Evolutionary conservation across 2,113 vertebrate species (phyloP).

Genomic region (Phyllopteryx taeniolatus): DNA sequence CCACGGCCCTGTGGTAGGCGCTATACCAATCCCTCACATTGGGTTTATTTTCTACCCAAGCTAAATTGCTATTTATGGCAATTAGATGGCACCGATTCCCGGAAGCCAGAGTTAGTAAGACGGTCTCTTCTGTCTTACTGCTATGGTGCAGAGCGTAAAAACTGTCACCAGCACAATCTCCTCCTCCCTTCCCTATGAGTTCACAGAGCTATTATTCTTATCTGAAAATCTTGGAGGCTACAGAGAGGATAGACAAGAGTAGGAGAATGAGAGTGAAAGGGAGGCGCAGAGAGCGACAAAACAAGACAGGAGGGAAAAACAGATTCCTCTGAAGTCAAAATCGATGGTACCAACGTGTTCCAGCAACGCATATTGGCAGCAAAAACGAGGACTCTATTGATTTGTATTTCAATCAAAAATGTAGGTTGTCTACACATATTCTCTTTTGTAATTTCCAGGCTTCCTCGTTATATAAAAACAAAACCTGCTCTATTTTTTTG

Average conservation of each 20-base stretch:
- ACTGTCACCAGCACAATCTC: constrained; percentile 42
- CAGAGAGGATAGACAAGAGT: constrained; percentile 39
- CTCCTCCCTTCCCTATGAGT: constrained; percentile 28
- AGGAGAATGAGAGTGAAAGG: constrained; percentile 24
- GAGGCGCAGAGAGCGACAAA: constrained; percentile 28
- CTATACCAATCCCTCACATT: constrained; percentile 53
- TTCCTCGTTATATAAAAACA: constrained; percentile 23
- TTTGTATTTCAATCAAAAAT: constrained; percentile 60
- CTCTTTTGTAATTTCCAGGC: constrained; percentile 26
- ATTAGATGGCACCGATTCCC: constrained; percentile 54
- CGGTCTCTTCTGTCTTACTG: constrained; percentile 59
- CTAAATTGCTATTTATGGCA: constrained; percentile 65
- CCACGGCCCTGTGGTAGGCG: constrained; percentile 45
- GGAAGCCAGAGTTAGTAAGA: constrained; percentile 53
- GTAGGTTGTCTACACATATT: constrained; percentile 36
- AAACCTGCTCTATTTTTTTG: constrained; percentile 13
- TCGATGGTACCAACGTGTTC: constrained; percentile 66
- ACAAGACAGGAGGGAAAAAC: constrained; percentile 48
- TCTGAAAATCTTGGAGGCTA: constrained; percentile 57
- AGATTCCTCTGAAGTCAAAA: constrained; percentile 66
- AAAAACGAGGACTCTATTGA: constrained; percentile 62
- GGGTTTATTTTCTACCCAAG: constrained; percentile 38
- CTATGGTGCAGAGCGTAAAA: constrained; percentile 54
- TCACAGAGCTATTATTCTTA: constrained; percentile 67
- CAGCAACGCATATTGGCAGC: constrained; percentile 49